Conservation (phyloP, 2,113 vertebrate species). For the Girardinichthys multiradiatus region DNA sequence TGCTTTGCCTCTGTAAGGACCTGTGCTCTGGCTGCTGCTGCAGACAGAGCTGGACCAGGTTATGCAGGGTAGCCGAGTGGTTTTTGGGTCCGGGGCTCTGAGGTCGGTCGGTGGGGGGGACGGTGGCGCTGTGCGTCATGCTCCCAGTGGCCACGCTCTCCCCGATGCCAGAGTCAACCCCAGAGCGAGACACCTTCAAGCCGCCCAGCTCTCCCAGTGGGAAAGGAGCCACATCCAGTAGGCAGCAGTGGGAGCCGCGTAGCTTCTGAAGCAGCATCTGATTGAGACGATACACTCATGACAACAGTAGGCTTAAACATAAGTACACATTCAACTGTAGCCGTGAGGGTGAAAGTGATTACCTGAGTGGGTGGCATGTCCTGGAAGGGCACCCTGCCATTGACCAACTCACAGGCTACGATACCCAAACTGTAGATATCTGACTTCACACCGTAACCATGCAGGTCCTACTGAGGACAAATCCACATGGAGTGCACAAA, state of each 20-base stretch:
- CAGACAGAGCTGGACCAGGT: constrained; percentile 93
- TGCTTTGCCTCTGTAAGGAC: constrained; percentile 32
- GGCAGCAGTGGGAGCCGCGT: constrained; percentile 88
- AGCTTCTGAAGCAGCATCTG: constrained; percentile 98
- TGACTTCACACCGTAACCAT: constrained; percentile 95
- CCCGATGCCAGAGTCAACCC: constrained; percentile 94
- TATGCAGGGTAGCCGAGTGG: constrained; percentile 92
- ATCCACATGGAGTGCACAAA: not conserved
- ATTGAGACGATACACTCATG: not conserved
- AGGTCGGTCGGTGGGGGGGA: constrained; percentile 85
- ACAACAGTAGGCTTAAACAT: not conserved
- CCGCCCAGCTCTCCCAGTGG: constrained; percentile 86
- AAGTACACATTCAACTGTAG: not conserved
- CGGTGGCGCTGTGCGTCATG: constrained; percentile 85
- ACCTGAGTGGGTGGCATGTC: constrained; percentile 96
- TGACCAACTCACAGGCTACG: constrained; percentile 95
- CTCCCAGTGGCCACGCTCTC: constrained; percentile 88
- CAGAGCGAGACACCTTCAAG: constrained; percentile 91
- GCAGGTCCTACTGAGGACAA: constrained; percentile 86
- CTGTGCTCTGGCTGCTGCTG: constrained; percentile 90
- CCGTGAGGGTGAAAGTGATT: constrained; percentile 5
- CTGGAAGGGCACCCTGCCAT: constrained; percentile 93
- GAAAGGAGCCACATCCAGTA: constrained; percentile 85
- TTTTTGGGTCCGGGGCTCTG: constrained; percentile 89
- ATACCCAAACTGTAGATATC: constrained; percentile 99